Conservation (phyloP, 2,113 vertebrate species). For the Dissostichus mawsoni region DNA sequence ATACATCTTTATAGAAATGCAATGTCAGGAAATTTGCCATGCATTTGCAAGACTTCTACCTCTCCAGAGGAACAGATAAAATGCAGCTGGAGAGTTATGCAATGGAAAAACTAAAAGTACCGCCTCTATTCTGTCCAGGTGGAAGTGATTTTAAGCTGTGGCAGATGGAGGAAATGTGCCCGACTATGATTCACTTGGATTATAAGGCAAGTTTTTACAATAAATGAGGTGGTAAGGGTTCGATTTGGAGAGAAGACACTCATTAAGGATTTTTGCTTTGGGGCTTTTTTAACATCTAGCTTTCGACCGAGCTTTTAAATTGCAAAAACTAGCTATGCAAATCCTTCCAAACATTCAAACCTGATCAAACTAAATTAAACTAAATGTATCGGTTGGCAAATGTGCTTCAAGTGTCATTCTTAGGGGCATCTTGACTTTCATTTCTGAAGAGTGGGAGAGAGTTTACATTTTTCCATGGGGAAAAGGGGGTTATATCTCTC, state of each 20-base stretch:
- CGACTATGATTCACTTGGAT: constrained; percentile 40
- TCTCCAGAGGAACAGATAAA: constrained; percentile 47
- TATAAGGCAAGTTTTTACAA: constrained; percentile 33
- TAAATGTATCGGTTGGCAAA: not conserved
- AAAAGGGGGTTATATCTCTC: too few species aligned
- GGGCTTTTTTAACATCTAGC: constrained; percentile 10
- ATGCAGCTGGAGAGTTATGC: constrained; percentile 57
- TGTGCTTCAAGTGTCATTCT: not conserved
- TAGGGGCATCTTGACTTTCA: not conserved
- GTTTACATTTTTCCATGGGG: not conserved
- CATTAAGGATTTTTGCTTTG: constrained; percentile 19
- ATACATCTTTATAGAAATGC: not conserved
- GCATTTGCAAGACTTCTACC: not conserved
- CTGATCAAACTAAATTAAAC: not conserved
- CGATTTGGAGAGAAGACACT: not conserved
- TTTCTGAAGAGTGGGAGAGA: not conserved
- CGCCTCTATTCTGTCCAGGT: constrained; percentile 51
- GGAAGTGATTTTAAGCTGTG: constrained; percentile 62
- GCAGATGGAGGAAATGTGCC: constrained; percentile 30
- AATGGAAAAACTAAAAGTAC: constrained; percentile 66
- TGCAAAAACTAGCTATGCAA: not conserved
- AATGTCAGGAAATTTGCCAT: constrained; percentile 6
- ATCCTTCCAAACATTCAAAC: not conserved
- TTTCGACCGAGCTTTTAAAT: constrained; percentile 1
- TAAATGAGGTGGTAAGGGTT: constrained; percentile 18